Conservation (phyloP, 2,113 vertebrate species). For the Campylorhamphus procurvoides region DNA sequence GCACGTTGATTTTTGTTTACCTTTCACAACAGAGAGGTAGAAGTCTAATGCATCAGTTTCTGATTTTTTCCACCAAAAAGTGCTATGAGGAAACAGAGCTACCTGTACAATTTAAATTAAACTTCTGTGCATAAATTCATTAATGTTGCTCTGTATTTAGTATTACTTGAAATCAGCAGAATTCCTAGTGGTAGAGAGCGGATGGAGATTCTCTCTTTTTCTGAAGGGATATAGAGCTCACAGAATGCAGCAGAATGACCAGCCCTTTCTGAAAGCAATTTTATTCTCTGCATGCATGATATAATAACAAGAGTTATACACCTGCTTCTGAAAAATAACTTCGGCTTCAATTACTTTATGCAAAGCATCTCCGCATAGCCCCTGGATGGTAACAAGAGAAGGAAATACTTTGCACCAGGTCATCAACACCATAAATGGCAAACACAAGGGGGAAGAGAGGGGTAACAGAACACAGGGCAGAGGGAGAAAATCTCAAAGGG, state of each 20-base stretch:
- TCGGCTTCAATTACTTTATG: neutral
- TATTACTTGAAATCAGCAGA: neutral
- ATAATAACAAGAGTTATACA: neutral
- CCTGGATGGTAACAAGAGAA: neutral
- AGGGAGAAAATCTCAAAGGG: neutral
- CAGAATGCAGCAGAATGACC: neutral
- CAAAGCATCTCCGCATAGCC: neutral
- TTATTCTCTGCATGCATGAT: neutral
- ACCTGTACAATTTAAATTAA: neutral
- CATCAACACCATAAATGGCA: neutral
- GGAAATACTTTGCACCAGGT: neutral
- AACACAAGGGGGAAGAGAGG: neutral
- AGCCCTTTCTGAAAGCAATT: neutral
- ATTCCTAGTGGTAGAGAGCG: neutral
- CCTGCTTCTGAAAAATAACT: neutral
- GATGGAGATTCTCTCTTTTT: neutral
- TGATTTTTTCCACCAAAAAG: neutral
- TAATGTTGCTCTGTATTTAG: neutral
- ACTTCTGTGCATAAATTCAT: neutral
- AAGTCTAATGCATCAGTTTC: neutral
- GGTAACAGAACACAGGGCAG: neutral
- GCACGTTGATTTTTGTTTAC: neutral
- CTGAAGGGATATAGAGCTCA: neutral
- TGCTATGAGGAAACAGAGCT: neutral
- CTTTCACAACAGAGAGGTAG: neutral